Evolutionary conservation across 1,140 invertebrate genomes (phyloP), one percentile per base, ranked within the genome.

Genomic region (Psilanteris sp.): DNA sequence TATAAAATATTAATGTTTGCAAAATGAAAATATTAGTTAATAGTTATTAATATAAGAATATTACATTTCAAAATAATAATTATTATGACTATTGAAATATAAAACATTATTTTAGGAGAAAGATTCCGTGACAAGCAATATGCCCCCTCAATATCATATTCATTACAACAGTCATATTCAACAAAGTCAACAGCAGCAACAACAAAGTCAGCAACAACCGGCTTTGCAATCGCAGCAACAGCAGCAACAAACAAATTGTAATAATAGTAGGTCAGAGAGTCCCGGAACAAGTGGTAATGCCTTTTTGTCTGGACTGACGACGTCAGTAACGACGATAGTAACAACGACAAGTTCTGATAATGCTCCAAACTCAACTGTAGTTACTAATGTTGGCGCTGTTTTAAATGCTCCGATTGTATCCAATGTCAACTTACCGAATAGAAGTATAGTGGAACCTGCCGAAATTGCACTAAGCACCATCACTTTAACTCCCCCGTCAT

Each of bases 401-500:
- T 68, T 74, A 27, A 80, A 76, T 15, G 48, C 81, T 34, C 64
- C 71, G 5, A 26, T 68, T 16, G 80, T 89, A 64, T 82, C 87
- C 54, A 91, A 89, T 79, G 87, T 88, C 46, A 88, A 82, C 79
- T 73, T 81, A 73, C 82, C 87, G 72, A 85, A 79, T 41, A 84
- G 79, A 55, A 82, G 74, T 66, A 85, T 85, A 57, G 84, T 85
- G 70, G 88, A 89, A 61, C 81, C 87, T 68, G 81, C 81, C 77
- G 81, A 83, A 68, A 84, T 82, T 75, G 82, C 83, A 59, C 81
- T 86, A 72, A 87, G 88, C 81, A 86, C 87, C 68, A 85, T 89
- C 77, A 88, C 89, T 68, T 86, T 90, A 72, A 91, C 90, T 79
- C 90, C 90, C 64, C 90, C 90, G 73, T 89, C 86, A 87, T 91